phyloP scores from a whole-genome alignment of 2,888 invertebrate species.

The Notodonta ziczac region DNA sequence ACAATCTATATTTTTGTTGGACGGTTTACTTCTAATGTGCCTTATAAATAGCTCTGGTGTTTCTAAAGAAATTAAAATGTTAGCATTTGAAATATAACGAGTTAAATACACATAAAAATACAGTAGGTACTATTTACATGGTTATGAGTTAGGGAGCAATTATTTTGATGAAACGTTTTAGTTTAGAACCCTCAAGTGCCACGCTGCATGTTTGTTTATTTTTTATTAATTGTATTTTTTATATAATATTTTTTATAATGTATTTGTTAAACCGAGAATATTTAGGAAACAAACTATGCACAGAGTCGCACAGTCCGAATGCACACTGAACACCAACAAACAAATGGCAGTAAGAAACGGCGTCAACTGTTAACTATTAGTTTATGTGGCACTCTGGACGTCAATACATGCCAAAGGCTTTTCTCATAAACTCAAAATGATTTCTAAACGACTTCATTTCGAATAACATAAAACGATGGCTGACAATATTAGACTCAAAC shows the following conservation, averaged over 20 bases:
- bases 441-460: slow-evolving; percentile 68
- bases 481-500: not conserved
- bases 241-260: not conserved
- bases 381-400: slow-evolving; percentile 58
- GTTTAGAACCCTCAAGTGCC: slow-evolving; percentile 32
- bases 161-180: slow-evolving; percentile 44
- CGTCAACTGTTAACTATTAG: slow-evolving; percentile 60
- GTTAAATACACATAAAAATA: slow-evolving; percentile 37
- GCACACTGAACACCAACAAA: slow-evolving; percentile 84
- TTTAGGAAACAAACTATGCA: slow-evolving; percentile 54
- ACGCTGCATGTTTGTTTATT: slow-evolving; percentile 41
- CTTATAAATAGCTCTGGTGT: not conserved
- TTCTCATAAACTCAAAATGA: slow-evolving; percentile 41
- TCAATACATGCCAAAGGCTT: slow-evolving; percentile 68
- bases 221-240: slow-evolving; percentile 9
- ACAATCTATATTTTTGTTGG: not conserved
- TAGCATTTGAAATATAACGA: slow-evolving; percentile 40
- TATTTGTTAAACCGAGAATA: not conserved
- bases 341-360: slow-evolving; percentile 58
- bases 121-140: slow-evolving; percentile 50
- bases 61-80: slow-evolving; percentile 33
- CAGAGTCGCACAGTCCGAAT: slow-evolving; percentile 55
- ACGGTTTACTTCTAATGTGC: slow-evolving; percentile 2
- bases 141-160: slow-evolving; percentile 58
- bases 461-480: not conserved